Evolutionary conservation across 1,140 invertebrate species (phyloP).

Genomic region (Bombus pascuorum): DNA sequence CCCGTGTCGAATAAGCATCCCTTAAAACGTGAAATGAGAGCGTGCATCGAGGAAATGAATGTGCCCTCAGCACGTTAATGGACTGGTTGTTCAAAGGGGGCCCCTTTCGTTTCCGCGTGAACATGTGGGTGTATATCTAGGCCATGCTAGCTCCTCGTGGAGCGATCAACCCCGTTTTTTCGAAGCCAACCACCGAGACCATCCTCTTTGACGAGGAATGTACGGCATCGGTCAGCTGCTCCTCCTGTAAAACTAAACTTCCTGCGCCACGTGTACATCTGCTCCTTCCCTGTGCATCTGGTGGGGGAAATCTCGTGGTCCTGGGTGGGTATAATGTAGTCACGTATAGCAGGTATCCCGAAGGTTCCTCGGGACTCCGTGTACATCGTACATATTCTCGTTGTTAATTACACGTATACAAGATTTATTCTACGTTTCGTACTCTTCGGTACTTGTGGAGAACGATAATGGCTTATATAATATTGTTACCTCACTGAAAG

Average conservation of each 20-base stretch:
- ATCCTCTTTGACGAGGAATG: constrained; percentile 49
- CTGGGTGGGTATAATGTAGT: not conserved
- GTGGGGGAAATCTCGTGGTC: constrained; percentile 25
- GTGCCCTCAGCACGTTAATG: constrained; percentile 48
- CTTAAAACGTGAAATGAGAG: constrained; percentile 37
- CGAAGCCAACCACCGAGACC: constrained; percentile 49
- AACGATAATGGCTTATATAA: not conserved
- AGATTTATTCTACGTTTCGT: constrained; percentile 1
- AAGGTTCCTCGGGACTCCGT: not conserved
- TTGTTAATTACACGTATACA: constrained; percentile 1
- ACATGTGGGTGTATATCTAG: constrained; percentile 60
- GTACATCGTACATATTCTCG: not conserved
- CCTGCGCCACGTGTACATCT: constrained; percentile 64
- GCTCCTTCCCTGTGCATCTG: constrained; percentile 15
- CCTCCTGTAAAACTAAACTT: constrained; percentile 66
- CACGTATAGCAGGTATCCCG: not conserved
- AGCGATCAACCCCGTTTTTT: constrained; percentile 54
- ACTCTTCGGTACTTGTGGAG: not conserved
- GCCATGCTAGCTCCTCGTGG: not conserved
- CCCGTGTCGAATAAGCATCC: constrained; percentile 15
- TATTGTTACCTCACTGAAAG: not conserved
- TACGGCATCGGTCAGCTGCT: constrained; percentile 56
- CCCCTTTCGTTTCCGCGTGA: constrained; percentile 45
- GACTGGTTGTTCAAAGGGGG: constrained; percentile 5
- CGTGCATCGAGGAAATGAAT: constrained; percentile 39